Conservation (phyloP, 2,113 vertebrate species). For the Hippolais icterina region DNA sequence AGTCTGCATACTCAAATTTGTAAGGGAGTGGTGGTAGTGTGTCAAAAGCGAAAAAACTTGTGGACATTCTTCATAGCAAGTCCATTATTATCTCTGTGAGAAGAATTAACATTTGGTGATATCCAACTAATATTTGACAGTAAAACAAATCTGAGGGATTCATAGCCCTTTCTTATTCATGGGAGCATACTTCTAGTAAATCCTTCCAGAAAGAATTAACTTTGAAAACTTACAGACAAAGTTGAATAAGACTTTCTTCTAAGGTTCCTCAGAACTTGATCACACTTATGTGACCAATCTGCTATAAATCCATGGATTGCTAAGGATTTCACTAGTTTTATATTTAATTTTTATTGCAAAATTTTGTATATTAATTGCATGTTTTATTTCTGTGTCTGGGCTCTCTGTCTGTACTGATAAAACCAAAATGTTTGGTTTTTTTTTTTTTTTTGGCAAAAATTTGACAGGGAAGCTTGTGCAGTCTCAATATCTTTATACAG, state of each 20-base stretch:
- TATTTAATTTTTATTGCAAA: background rate
- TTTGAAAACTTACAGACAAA: background rate
- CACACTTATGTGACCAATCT: background rate
- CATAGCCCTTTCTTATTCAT: background rate
- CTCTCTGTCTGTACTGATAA: background rate
- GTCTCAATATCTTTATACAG: background rate
- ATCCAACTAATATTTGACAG: background rate
- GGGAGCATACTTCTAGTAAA: background rate
- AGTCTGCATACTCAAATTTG: background rate
- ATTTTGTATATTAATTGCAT: background rate
- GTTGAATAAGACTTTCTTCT: background rate
- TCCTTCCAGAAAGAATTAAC: background rate
- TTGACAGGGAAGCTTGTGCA: background rate
- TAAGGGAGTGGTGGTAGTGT: accelerated
- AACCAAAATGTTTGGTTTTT: background rate
- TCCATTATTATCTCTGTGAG: background rate
- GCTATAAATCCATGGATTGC: background rate
- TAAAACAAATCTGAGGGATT: background rate
- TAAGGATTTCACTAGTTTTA: background rate
- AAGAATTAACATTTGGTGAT: background rate
- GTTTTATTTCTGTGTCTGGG: background rate
- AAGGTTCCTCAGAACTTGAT: background rate
- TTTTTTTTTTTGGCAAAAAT: background rate
- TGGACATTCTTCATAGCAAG: background rate
- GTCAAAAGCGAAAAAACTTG: background rate